Evolutionary conservation across 1,140 invertebrate genomes (phyloP).

Genomic region (Caenorhabditis brenneri): DNA sequence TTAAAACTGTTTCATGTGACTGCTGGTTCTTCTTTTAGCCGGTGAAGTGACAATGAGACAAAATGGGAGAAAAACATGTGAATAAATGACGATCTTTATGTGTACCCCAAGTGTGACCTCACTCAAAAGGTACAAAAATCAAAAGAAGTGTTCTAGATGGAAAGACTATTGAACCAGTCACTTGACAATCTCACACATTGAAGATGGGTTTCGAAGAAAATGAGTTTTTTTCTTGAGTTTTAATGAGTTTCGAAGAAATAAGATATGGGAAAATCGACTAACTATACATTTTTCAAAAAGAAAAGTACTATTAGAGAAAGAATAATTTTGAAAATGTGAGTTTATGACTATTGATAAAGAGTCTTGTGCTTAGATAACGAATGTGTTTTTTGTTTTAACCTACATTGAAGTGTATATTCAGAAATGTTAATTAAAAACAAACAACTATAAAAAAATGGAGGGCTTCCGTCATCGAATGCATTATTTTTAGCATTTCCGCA

Average conservation of each 20-base stretch:
- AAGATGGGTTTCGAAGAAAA: too few species aligned
- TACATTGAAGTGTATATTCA: neutral
- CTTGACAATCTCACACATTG: too few species aligned
- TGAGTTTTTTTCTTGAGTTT: too few species aligned
- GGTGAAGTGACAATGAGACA: neutral
- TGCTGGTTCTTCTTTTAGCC: neutral
- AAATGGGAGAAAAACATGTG: neutral
- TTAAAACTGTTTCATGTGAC: slow-evolving; percentile 3
- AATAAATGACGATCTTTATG: neutral
- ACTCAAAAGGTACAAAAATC: neutral
- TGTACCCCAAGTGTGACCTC: neutral
- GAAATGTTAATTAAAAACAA: neutral
- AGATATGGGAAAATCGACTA: too few species aligned
- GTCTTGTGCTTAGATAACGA: slow-evolving; percentile 4
- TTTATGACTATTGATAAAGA: neutral
- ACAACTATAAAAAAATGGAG: neutral
- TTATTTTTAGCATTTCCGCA: neutral
- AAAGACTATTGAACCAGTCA: too few species aligned
- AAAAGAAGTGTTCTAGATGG: neutral
- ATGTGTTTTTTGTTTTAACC: neutral
- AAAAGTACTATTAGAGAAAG: neutral
- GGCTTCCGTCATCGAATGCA: neutral
- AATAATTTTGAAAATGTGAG: neutral
- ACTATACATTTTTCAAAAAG: neutral
- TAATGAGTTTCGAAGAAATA: too few species aligned